phyloP scores from a whole-genome alignment of 1,140 invertebrate genomes.

The Formica selysi region DNA sequence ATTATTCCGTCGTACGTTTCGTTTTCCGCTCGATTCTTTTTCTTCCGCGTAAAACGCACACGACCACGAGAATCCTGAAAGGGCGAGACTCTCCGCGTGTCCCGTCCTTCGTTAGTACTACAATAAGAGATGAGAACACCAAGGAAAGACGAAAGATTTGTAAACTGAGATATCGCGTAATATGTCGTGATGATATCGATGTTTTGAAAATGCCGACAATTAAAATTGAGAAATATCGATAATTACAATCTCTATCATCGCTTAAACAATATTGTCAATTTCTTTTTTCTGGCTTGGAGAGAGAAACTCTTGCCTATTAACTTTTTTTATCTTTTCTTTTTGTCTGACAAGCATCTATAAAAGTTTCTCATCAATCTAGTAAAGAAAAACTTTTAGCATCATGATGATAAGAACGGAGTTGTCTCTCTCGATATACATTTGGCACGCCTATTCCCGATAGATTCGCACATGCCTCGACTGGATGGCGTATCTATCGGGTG shows the following conservation, averaged over 20 bases:
- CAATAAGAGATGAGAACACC: background rate
- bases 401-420: constrained; percentile 25
- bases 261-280: background rate
- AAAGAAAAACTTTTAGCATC: constrained; percentile 5
- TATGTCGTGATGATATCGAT: background rate
- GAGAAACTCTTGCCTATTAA: too few species aligned
- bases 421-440: constrained; percentile 19
- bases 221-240: constrained; percentile 6
- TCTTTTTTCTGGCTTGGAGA: background rate
- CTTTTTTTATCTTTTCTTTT: too few species aligned
- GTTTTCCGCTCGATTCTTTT: constrained; percentile 47
- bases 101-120: constrained; percentile 39
- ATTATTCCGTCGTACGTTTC: constrained; percentile 67
- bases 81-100: background rate
- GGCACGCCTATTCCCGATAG: constrained; percentile 42
- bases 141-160: background rate
- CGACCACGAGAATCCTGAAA: constrained; percentile 49
- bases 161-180: background rate
- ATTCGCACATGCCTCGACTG: constrained; percentile 59
- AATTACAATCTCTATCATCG: background rate
- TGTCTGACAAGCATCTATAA: background rate
- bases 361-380: background rate
- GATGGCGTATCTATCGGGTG: constrained; percentile 52
- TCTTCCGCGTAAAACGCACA: constrained; percentile 13
- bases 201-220: background rate